Evolutionary conservation across 1,140 invertebrate genomes (phyloP).

Genomic region (Lysiphlebus fabarum): DNA sequence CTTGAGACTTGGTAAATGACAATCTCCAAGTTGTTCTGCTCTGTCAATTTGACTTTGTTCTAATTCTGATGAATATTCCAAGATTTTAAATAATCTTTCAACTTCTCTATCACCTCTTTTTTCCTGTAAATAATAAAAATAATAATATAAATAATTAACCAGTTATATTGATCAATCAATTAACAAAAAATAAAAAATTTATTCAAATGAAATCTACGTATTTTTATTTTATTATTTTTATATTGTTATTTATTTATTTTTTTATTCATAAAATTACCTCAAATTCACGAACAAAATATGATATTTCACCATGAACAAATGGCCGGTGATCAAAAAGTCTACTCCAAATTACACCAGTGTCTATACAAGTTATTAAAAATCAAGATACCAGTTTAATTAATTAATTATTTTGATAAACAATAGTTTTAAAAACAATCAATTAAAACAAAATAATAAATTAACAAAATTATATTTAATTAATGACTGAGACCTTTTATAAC

Average conservation of each 20-base stretch:
- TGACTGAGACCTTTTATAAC: constrained; percentile 48
- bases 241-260: background rate
- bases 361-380: constrained; percentile 50
- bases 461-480: constrained; percentile 5
- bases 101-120: constrained; percentile 75
- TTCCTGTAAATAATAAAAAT: constrained; percentile 57
- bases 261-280: constrained; percentile 60
- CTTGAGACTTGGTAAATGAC: constrained; percentile 62
- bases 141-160: background rate
- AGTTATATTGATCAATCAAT: too few relatives aligned
- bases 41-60: constrained; percentile 68
- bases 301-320: constrained; percentile 79
- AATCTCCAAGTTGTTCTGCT: constrained; percentile 59
- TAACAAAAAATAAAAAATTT: too few relatives aligned
- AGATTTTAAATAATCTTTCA: constrained; percentile 70
- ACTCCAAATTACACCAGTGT: constrained; percentile 76
- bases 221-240: background rate
- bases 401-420: constrained; percentile 7
- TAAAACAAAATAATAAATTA: background rate
- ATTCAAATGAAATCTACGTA: background rate
- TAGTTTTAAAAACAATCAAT: background rate
- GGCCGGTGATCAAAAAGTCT: constrained; percentile 81
- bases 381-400: constrained; percentile 8
- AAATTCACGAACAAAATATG: constrained; percentile 77
- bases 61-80: constrained; percentile 75